Evolutionary conservation across 2,888 invertebrate species (phyloP), one percentile per base, ranked within the genome.

Genomic region (Idaea dimidiata): DNA sequence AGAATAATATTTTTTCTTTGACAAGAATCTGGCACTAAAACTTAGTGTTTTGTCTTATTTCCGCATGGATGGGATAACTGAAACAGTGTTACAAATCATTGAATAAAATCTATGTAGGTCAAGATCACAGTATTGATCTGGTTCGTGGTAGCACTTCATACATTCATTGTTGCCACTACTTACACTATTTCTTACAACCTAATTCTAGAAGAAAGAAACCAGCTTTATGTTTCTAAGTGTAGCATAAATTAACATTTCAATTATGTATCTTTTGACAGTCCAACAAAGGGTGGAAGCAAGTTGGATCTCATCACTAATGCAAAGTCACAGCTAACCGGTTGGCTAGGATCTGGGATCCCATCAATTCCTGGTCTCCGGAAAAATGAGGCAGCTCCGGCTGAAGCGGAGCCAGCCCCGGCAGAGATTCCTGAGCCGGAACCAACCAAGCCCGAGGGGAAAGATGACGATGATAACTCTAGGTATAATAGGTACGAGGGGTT

Each of bases 401-500:
- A 94, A 66, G 82, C 88, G 5, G 89, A 92, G 66, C 86, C 89
- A 1, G 87, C 84, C 16, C 88, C 92, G 54, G 77, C 76, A n/a
- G 88, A 92, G 68, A 84, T 86, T n/a, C 77, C 79, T 4, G 93
- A 93, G 72, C 82, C 85, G 8, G 82, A 84, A 0, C 88, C 89
- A 60, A 76, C 83, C 55, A 90, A 86, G 71, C 79, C 84, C 0
- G 91, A 91, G 70, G 85, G 80, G 58, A 94, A 94, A 86, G 97
- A 97, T 79, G 97, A 97, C 89, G 97, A 97, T 87, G 97, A 97
- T 93, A 96, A 97, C 93, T 96, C 96, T 91, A 96, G 96, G 96
- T 96, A 95, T 93, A 94, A 93, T 94, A 94, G 94, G 94, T 94
- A 94, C 93, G 94, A 81, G 91, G 94, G 94, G 94, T 93, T 72